Base-by-base conservation (phyloP, 1,140 invertebrate genomes). In the Chionoecetes opilio region DNA sequence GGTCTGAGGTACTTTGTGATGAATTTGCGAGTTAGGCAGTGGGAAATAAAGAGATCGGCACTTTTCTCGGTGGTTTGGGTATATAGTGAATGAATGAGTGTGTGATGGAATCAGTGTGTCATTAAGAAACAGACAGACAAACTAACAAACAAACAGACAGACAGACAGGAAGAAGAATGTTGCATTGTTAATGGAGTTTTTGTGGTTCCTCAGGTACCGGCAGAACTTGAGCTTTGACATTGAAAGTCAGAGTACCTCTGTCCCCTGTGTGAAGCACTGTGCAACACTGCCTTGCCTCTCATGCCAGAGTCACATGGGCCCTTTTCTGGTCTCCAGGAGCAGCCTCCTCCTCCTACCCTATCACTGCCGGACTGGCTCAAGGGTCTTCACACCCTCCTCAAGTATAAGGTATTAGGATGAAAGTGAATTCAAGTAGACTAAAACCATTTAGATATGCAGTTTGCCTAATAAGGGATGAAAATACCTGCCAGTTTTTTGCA, bases 231-330 rank as follows among this genome's bases (percentile, higher is more conserved):
- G 98, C 96, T 99, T 99, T 97, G 98, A 99, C 97, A 98, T 99
- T 29, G 99, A 99, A 98, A 98, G 97, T 98, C 98, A 89, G 99
- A 99, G 97, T 99, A 99, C 97, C 97, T 99, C 9, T 99, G 99
- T 97, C 99, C 99, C 0, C 97, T 99, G 34, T 99, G 99, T 97
- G 99, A 99, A 97, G 98, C 99, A 95, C 97, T 99, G 0, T 99
- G 99, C 97, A 99, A 99, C 97, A 98, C 98, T 3, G 98, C 99
- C 8, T 97, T 99, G 88, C 99, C 99, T 0, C 97, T 99, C 0
- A 97, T 99, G 92, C 99, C 99, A 0, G 94, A 31, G 94, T 95
- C 41, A 95, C 94, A 37, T 87, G 63, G 31, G 38, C 97, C 6
- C n/a, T 97, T 97, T 0, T 97, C 98, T 46, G 97, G 97, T 95